Conservation (phyloP, 2,888 invertebrate species). For the Marronus borbonicus region DNA sequence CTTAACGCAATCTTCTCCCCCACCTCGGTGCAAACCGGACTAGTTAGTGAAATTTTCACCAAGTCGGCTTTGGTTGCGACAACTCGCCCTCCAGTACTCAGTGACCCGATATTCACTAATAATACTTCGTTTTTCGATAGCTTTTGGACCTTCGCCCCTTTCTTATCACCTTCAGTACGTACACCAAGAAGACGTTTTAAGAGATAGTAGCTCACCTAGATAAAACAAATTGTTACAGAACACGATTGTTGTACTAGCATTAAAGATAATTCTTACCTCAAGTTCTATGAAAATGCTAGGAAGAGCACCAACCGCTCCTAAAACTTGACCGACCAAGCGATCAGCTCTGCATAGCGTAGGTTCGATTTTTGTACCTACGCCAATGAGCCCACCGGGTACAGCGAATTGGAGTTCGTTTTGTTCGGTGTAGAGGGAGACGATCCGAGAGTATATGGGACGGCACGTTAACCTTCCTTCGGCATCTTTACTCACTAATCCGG, state of each 20-base stretch:
- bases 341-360: constrained; percentile 99
- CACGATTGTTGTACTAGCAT: not conserved
- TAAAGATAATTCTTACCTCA: constrained; percentile 77
- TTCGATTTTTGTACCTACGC: constrained; percentile 99
- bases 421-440: constrained; percentile 97
- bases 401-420: constrained; percentile 99
- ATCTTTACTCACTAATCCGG: constrained; percentile 97
- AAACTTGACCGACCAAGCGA: constrained; percentile 94
- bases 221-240: not conserved
- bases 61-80: constrained; percentile 96
- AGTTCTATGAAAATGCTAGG: constrained; percentile 98
- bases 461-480: constrained; percentile 96
- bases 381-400: constrained; percentile 99
- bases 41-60: constrained; percentile 96
- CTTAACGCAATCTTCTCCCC: constrained; percentile 99
- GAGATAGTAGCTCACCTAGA: constrained; percentile 87
- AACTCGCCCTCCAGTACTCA: constrained; percentile 97
- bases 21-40: constrained; percentile 98
- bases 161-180: constrained; percentile 98
- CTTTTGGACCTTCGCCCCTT: constrained; percentile 98
- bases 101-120: constrained; percentile 98
- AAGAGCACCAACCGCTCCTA: constrained; percentile 94
- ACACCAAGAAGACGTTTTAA: constrained; percentile 96
- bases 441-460: constrained; percentile 95
- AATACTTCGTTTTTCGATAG: constrained; percentile 91